Evolutionary conservation across 2,113 vertebrate genomes (phyloP).

Genomic region (Upupa epops): DNA sequence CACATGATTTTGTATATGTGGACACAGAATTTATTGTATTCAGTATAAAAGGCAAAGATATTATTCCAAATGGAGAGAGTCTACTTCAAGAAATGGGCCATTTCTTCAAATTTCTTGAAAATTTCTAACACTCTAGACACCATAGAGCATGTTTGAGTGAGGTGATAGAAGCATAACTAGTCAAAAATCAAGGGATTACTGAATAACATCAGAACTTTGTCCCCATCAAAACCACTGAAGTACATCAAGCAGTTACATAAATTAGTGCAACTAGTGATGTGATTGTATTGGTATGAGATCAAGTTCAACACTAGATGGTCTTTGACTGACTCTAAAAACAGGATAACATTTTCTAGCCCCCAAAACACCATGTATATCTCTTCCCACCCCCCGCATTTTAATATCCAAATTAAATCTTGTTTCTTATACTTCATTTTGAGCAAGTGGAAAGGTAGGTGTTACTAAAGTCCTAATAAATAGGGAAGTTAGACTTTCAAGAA

Average conservation of each 20-base stretch:
- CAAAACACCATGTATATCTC: neutral
- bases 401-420: neutral
- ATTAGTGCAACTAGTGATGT: neutral
- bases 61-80: neutral
- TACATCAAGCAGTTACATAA: neutral
- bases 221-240: neutral
- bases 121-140: neutral
- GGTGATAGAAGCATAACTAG: neutral
- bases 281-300: neutral
- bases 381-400: neutral
- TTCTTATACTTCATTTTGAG: neutral
- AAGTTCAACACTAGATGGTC: neutral
- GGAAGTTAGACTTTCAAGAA: neutral
- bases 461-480: neutral
- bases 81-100: neutral
- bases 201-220: neutral
- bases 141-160: neutral
- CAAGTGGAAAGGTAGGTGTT: neutral
- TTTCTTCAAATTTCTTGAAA: neutral
- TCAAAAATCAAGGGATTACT: neutral
- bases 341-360: neutral
- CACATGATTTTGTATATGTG: neutral
- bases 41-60: neutral
- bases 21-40: neutral
- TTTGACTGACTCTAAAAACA: neutral